A percentile compares a stretch with the other conserved stretches of the same genome.
Evolutionary conservation across 2,797 vertebrate genomes (phyloP).

Genomic region (Bovichtus diacanthus): DNA sequence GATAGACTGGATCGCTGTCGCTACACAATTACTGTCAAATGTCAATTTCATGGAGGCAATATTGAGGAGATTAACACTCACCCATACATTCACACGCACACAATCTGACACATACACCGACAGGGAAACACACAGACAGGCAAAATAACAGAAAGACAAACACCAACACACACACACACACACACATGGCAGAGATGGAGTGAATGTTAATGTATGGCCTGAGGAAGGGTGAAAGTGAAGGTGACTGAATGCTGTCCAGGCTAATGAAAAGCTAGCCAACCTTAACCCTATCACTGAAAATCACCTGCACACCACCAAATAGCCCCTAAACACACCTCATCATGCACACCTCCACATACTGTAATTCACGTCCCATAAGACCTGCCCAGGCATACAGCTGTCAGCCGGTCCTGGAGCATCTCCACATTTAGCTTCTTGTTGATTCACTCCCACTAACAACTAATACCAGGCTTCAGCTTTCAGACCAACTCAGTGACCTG

Average conservation of each 20-base stretch:
- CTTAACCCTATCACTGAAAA: constrained; percentile 71
- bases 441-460: constrained; percentile 16
- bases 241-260: constrained; percentile 76
- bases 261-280: constrained; percentile 77
- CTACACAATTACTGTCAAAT: constrained; percentile 94
- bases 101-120: constrained; percentile 25
- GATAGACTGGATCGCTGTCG: constrained; percentile 84
- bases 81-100: constrained; percentile 60
- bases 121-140: constrained; percentile 26
- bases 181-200: constrained; percentile 33
- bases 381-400: constrained; percentile 9
- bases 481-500: background rate
- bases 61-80: constrained; percentile 87
- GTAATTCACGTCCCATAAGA: constrained; percentile 37
- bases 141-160: constrained; percentile 41
- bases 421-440: constrained; percentile 23
- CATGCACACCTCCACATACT: constrained; percentile 31
- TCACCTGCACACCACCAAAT: constrained; percentile 63
- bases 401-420: constrained; percentile 19
- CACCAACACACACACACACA: constrained; percentile 30
- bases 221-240: constrained; percentile 79
- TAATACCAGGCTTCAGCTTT: constrained; percentile 6
- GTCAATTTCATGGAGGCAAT: constrained; percentile 94
- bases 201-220: constrained; percentile 76
- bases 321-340: constrained; percentile 50